Evolutionary conservation across 2,888 invertebrate genomes (phyloP).

Genomic region (Cheilosia urbana): DNA sequence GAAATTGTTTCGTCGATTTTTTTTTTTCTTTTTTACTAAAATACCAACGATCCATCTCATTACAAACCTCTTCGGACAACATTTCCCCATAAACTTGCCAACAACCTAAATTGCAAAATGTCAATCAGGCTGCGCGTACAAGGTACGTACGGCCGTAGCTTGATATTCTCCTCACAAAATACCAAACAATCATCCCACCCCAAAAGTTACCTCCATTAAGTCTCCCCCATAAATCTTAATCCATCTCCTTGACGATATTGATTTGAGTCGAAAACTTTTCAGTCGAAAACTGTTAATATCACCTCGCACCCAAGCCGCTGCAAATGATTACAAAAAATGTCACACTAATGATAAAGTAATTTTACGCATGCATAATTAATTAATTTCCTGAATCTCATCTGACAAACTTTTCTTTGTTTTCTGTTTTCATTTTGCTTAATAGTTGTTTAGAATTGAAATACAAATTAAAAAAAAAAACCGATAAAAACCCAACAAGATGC

Average conservation of each 20-base stretch:
- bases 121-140: no score
- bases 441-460: slow-evolving; percentile 26
- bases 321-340: slow-evolving; percentile 54
- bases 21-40: no score
- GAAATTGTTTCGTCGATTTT: no score
- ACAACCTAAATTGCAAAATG: no score
- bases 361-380: slow-evolving; percentile 61
- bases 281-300: background rate
- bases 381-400: slow-evolving; percentile 43
- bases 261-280: slow-evolving; percentile 28
- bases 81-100: no score
- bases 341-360: slow-evolving; percentile 58
- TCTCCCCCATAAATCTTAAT: slow-evolving; percentile 24
- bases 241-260: slow-evolving; percentile 31
- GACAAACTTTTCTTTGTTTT: slow-evolving; percentile 14
- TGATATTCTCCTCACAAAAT: no score
- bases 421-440: slow-evolving; percentile 3
- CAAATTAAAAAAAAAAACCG: background rate
- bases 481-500: background rate
- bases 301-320: slow-evolving; percentile 11
- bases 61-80: no score
- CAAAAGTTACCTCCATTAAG: background rate
- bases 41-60: no score
- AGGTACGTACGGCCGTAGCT: no score
- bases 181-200: no score